phyloP scores from a whole-genome alignment of 2,113 vertebrate genomes.

The Sclerurus mexicanus region DNA sequence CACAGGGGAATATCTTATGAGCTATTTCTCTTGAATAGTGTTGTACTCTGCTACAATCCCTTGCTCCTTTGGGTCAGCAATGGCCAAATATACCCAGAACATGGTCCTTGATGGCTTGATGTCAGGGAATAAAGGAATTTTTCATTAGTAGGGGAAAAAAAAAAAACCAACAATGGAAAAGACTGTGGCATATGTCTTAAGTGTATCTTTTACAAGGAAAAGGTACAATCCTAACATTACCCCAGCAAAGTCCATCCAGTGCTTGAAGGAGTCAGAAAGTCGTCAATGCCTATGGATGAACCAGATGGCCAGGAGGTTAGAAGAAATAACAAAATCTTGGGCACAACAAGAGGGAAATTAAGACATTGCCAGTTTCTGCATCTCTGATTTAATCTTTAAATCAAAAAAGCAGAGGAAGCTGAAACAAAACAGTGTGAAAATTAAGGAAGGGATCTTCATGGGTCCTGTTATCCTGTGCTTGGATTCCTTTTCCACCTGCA shows the following conservation, averaged over 20 bases:
- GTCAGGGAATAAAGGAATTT: background rate
- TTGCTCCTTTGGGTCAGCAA: background rate
- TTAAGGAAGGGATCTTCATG: background rate
- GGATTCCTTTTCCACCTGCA: background rate
- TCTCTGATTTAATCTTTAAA: background rate
- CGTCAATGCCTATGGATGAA: background rate
- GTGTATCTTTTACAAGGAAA: background rate
- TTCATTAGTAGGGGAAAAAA: background rate
- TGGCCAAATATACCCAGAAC: background rate
- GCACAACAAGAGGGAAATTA: background rate
- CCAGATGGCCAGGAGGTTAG: background rate
- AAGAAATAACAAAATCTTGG: background rate
- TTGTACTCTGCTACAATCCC: background rate
- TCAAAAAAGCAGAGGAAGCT: background rate
- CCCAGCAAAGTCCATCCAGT: background rate
- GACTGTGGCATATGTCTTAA: background rate
- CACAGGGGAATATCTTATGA: background rate
- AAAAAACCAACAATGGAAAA: background rate
- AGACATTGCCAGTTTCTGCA: background rate
- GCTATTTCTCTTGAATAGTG: background rate
- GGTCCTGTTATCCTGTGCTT: background rate
- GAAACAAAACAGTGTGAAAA: background rate
- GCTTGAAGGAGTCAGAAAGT: background rate
- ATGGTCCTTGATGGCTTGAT: background rate
- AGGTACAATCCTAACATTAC: background rate